Percentiles rank a stretch among this genome's conserved stretches.
Evolutionary conservation across 30 jellyfish, hydroid and myxozoan species (phyloP).

Genomic region (Cassiopea andromeda): DNA sequence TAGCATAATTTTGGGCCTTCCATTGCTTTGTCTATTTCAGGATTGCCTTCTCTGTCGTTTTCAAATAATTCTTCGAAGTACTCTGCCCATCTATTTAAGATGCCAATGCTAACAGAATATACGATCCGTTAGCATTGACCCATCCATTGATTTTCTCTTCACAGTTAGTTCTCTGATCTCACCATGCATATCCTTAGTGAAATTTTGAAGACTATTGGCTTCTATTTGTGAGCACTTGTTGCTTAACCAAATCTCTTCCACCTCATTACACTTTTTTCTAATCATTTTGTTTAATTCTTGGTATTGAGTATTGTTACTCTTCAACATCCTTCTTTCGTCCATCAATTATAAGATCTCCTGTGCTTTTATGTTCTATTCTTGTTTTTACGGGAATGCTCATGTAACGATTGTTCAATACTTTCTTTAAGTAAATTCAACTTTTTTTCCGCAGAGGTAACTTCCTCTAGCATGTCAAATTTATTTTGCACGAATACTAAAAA

Average conservation of each 20-base stretch:
- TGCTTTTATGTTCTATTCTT: constrained; percentile 7
- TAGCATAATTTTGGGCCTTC: too few relatives aligned
- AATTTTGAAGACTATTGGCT: neutral
- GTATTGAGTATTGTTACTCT: constrained; percentile 5
- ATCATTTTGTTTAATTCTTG: constrained; percentile 16
- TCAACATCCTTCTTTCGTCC: constrained; percentile 2
- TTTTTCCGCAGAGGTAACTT: constrained; percentile 15
- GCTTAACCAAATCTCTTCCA: constrained; percentile 10
- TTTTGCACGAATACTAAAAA: constrained; percentile 11
- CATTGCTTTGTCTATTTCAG: too few relatives aligned
- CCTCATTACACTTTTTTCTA: constrained; percentile 6
- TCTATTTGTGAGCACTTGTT: constrained; percentile 29
- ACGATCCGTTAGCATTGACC: constrained; percentile 24
- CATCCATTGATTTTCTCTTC: constrained; percentile 30
- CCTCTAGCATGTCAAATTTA: constrained; percentile 22
- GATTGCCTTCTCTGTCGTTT: too few relatives aligned
- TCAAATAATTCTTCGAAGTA: neutral
- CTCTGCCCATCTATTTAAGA: constrained; percentile 36
- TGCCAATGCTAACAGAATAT: neutral
- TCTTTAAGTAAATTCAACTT: constrained; percentile 16
- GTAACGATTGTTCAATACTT: constrained; percentile 13
- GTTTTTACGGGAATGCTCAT: constrained; percentile 19
- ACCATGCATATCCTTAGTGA: constrained; percentile 6
- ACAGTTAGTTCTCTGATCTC: constrained; percentile 15
- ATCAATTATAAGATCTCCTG: constrained; percentile 29